Base-by-base conservation (phyloP, 2,113 vertebrate species). In the Myotis lucifugus region DNA sequence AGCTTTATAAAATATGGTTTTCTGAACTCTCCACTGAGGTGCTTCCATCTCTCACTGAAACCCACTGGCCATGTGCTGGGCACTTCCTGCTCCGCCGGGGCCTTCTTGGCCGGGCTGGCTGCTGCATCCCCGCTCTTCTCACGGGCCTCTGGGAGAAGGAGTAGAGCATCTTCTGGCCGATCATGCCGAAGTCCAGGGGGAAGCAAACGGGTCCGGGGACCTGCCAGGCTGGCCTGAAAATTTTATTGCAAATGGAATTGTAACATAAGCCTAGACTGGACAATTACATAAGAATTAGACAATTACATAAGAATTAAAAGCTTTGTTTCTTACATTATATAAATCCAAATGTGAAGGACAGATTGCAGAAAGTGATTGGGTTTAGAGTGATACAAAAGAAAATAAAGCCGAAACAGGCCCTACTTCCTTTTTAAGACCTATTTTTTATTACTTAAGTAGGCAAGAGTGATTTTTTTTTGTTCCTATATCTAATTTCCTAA, bases 1-100 rank as follows among this genome's bases (percentile, higher is more conserved):
- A 99, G 96, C 99, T 98, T 92, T 17, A 97, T 46, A 34, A 99
- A 99, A 54, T 99, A 99, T 0, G 98, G 97, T 4, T 99, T 99
- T 9, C 96, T 92, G 91, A 99, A 99, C 97, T 99, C 99, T 0
- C 23, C 92, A 0, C 93, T 85, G 79, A 99, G 98, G 0, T 90
- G 98, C 66, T 92, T 97, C 99, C 99, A 99, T 92, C 98, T 99
- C 23, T 98, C 98, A 2, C 98, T 99, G 1, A 99, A 96, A 2
- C 98, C 99, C 2, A 95, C 91, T 0, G 99, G 99, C 0, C 46
- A 46, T 78, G 0, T 6, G 9, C 15, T 32, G 5, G 19, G 0
- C 0, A 88, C 95, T 1, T 46, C 88, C 37, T 46, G 79, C 0
- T 12, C 93, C 2, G 27, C n/a, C 95, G 99, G 91, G 14, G 92